These are phyloP conservation scores for Dyspetes luteomarginatus DNA, from an alignment of 2,888 invertebrate species.

Conservation along the genomic window DNA sequence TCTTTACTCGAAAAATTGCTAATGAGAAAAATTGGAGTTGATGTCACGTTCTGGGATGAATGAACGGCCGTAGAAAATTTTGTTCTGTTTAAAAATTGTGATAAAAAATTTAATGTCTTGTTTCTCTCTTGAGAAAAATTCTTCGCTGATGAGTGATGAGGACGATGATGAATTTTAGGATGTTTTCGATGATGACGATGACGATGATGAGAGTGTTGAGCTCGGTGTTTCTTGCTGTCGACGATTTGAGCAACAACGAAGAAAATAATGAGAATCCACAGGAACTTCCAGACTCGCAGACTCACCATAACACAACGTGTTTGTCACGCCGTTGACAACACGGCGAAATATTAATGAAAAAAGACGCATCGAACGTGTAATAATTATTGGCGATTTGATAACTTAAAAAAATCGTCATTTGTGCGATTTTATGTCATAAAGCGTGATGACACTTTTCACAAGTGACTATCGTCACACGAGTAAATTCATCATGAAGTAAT, in stretches of 20 bases:
- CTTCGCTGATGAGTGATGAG: constrained; percentile 37
- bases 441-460: constrained; percentile 50
- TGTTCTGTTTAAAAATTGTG: constrained; percentile 7
- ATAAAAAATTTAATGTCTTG: constrained; percentile 16
- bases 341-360: constrained; percentile 36
- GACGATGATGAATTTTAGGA: constrained; percentile 37
- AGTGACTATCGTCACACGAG: constrained; percentile 44
- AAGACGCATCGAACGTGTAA: constrained; percentile 58
- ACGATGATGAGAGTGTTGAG: constrained; percentile 36
- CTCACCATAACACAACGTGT: constrained; percentile 71
- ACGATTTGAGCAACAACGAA: constrained; percentile 34
- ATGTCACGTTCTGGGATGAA: not conserved
- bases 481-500: constrained; percentile 22
- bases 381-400: constrained; percentile 28
- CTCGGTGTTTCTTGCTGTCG: constrained; percentile 56
- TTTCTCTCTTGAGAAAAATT: constrained; percentile 8
- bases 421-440: constrained; percentile 15
- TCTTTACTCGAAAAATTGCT: not conserved
- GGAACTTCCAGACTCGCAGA: constrained; percentile 46
- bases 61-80: not conserved
- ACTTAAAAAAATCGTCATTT: constrained; percentile 55
- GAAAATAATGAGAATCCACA: constrained; percentile 65
- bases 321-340: constrained; percentile 45
- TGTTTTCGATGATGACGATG: constrained; percentile 31
- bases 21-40: not conserved